Evolutionary conservation across 1,140 invertebrate species (phyloP).

Genomic region (Calliphora vicina): DNA sequence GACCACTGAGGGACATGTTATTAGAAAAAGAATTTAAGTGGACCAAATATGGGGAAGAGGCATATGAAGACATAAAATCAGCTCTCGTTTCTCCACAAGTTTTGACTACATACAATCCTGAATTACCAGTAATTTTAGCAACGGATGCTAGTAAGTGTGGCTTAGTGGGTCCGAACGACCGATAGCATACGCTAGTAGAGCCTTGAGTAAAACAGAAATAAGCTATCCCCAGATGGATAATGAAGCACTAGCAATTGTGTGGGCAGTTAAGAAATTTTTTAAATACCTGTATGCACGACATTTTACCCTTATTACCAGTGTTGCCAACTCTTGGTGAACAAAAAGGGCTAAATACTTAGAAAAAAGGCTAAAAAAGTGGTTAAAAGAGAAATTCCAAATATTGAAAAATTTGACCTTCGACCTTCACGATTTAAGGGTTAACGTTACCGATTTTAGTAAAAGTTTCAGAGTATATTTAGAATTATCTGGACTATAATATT

Average conservation of each 20-base stretch:
- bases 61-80: neutral
- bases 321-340: too few relatives aligned
- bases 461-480: too few relatives aligned
- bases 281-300: too few relatives aligned
- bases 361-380: too few relatives aligned
- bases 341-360: too few relatives aligned
- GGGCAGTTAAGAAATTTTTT: slow-evolving; percentile 51
- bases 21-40: neutral
- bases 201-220: slow-evolving; percentile 62
- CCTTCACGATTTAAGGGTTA: too few relatives aligned
- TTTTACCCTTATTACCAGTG: too few relatives aligned
- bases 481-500: too few relatives aligned
- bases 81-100: neutral
- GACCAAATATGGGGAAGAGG: neutral
- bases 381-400: too few relatives aligned
- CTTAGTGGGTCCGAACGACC: neutral
- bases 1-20: neutral
- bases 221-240: slow-evolving; percentile 64
- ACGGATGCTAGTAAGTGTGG: neutral
- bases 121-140: neutral
- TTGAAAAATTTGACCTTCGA: too few relatives aligned
- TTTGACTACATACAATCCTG: neutral
- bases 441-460: too few relatives aligned
- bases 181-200: neutral
- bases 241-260: too few relatives aligned